A percentile compares a stretch with the other conserved stretches of the same genome.
phyloP scores from a whole-genome alignment of 2,888 invertebrate species.

The Plagodis dolabraria region DNA sequence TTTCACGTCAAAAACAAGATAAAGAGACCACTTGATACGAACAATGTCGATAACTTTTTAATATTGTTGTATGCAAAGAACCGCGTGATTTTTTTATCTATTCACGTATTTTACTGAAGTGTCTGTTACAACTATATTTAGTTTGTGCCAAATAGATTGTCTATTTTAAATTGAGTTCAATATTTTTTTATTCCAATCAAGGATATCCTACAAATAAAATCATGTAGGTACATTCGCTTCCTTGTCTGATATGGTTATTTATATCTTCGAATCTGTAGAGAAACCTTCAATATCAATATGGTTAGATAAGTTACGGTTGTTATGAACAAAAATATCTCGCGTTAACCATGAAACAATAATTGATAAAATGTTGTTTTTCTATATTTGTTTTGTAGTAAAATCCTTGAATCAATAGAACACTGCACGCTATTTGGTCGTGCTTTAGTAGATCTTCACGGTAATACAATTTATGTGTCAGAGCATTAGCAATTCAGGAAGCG shows the following conservation, averaged over 20 bases:
- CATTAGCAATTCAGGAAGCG: conserved; percentile 37
- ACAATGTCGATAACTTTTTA: conserved; percentile 36
- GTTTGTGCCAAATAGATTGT: conserved; percentile 19
- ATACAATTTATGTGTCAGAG: conserved; percentile 25
- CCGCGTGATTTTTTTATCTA: conserved; percentile 43
- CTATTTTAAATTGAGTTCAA: conserved; percentile 29
- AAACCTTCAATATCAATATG: neutral
- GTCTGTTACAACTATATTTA: conserved; percentile 23
- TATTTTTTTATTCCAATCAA: conserved; percentile 11
- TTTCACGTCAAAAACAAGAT: conserved; percentile 34
- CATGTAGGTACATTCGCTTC: conserved; percentile 6
- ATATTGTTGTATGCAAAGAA: conserved; percentile 38
- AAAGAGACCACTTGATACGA: conserved; percentile 31
- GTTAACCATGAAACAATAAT: too few species aligned
- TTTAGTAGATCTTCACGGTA: conserved; percentile 19
- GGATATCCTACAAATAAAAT: conserved; percentile 5
- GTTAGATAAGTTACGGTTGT: neutral
- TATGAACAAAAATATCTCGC: neutral
- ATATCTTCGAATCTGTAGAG: neutral
- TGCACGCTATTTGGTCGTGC: conserved; percentile 19
- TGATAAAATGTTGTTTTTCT: neutral
- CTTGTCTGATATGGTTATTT: conserved; percentile 13
- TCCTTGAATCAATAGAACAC: conserved; percentile 19
- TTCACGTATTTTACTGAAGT: conserved; percentile 37
- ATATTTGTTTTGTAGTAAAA: conserved; percentile 2